phyloP scores from a whole-genome alignment of 1,140 invertebrate genomes.

The Brachionus koreanus region DNA sequence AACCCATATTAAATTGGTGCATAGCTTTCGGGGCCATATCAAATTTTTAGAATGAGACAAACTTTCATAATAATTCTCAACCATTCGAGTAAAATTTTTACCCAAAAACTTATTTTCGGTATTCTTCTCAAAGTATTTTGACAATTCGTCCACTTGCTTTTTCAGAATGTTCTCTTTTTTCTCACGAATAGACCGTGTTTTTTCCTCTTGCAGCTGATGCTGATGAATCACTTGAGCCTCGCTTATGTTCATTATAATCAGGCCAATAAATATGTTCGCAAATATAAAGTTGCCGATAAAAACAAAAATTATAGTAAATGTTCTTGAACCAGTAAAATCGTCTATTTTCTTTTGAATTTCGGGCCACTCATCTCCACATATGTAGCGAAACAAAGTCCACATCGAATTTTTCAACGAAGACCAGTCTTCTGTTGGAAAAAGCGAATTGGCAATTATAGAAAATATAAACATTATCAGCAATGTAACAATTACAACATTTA shows the following conservation, averaged over 20 bases:
- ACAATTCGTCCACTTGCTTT: conserved; percentile 4
- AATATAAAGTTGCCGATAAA: conserved; percentile 52
- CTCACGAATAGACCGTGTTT: not conserved
- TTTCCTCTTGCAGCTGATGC: not conserved
- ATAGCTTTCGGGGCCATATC: not conserved
- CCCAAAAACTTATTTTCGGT: not conserved
- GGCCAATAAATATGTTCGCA: conserved; percentile 52
- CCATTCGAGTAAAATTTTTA: not conserved
- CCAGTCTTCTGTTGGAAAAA: conserved; percentile 46
- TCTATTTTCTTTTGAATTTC: conserved; percentile 46
- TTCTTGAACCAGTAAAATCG: not conserved
- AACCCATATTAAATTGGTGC: not conserved
- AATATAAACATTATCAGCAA: conserved; percentile 48
- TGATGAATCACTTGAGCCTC: conserved; percentile 50
- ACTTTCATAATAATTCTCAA: conserved; percentile 1
- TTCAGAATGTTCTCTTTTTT: conserved; percentile 13
- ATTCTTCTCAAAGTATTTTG: not conserved
- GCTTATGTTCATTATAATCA: conserved; percentile 53
- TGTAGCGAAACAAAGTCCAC: conserved; percentile 47
- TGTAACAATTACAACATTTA: conserved; percentile 47
- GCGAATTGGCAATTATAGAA: conserved; percentile 47
- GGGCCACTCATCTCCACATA: conserved; percentile 48
- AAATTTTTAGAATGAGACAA: not conserved
- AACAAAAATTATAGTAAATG: conserved; percentile 47
- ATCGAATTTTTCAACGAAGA: conserved; percentile 46